Evolutionary conservation across 2,113 vertebrate species (phyloP).

Genomic region (Lucifuga dentata): DNA sequence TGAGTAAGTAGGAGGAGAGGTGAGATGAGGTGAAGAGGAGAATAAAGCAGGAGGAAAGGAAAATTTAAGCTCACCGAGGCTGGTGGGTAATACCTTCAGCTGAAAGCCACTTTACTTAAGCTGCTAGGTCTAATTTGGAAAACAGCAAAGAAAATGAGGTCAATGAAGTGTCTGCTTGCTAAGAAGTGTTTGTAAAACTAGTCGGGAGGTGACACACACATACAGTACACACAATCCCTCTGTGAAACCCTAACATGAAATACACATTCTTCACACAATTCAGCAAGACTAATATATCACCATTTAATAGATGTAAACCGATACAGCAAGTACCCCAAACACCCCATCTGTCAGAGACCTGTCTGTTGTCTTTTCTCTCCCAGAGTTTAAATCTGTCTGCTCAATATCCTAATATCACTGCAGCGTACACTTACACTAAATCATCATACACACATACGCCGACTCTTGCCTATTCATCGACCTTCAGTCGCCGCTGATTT

Average conservation of each 20-base stretch:
- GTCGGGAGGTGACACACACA: slow-evolving; percentile 16
- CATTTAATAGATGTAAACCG: slow-evolving; percentile 63
- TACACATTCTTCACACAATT: too few relatives aligned
- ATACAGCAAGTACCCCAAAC: slow-evolving; percentile 46
- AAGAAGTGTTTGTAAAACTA: slow-evolving; percentile 24
- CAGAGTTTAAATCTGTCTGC: slow-evolving; percentile 50
- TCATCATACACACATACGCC: slow-evolving; percentile 28
- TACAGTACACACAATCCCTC: background rate
- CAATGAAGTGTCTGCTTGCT: slow-evolving; percentile 48
- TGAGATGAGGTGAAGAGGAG: slow-evolving; percentile 40
- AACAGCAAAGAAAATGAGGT: slow-evolving; percentile 53
- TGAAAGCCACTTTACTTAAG: slow-evolving; percentile 56
- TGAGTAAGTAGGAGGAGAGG: slow-evolving; percentile 34
- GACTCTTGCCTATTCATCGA: slow-evolving; percentile 47
- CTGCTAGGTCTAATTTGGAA: slow-evolving; percentile 56
- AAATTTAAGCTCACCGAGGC: slow-evolving; percentile 24
- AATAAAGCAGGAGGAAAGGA: slow-evolving; percentile 11
- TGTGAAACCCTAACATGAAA: slow-evolving; percentile 16
- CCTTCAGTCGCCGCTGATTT: slow-evolving; percentile 48
- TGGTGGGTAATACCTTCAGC: slow-evolving; percentile 54
- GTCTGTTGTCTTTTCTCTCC: slow-evolving; percentile 39
- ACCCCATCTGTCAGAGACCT: slow-evolving; percentile 60
- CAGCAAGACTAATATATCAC: slow-evolving; percentile 47
- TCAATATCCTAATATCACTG: slow-evolving; percentile 47
- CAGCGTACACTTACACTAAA: slow-evolving; percentile 55